These are phyloP conservation scores for Zhengitettix transpicula DNA, from an alignment of 2,888 invertebrate species.

Conservation along the genomic window DNA sequence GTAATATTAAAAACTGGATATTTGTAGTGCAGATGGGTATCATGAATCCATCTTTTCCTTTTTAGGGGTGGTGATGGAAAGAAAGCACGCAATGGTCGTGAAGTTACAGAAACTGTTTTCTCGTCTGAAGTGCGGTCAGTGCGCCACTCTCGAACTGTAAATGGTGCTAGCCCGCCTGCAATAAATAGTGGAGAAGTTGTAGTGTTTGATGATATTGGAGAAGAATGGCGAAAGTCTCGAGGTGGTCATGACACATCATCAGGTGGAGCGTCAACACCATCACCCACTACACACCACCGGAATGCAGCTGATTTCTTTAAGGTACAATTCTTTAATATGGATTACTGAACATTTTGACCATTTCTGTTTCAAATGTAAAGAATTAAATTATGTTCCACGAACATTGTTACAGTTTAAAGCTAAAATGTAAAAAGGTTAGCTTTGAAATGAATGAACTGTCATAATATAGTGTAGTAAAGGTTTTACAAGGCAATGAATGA, in stretches of 20 bases:
- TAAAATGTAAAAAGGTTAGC: no score
- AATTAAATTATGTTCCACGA: no score
- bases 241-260: slow-evolving; percentile 20
- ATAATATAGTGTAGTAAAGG: no score
- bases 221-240: slow-evolving; percentile 21
- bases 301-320: slow-evolving; percentile 31
- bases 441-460: no score
- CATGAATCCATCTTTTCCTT: not conserved
- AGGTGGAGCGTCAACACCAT: slow-evolving; percentile 17
- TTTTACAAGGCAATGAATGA: no score
- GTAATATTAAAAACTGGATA: no score
- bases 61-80: not conserved
- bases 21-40: not conserved
- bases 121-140: slow-evolving; percentile 43
- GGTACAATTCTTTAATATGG: slow-evolving; percentile 16
- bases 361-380: no score
- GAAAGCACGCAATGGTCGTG: slow-evolving; percentile 28
- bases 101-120: slow-evolving; percentile 43
- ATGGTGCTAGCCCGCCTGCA: slow-evolving; percentile 29
- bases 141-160: slow-evolving; percentile 28
- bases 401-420: no score
- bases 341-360: no score
- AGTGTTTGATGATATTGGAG: slow-evolving; percentile 73
- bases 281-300: slow-evolving; percentile 25
- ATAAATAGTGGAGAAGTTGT: slow-evolving; percentile 64